Base-by-base conservation (phyloP, 2,888 invertebrate species). In the Lamproptera curius region DNA sequence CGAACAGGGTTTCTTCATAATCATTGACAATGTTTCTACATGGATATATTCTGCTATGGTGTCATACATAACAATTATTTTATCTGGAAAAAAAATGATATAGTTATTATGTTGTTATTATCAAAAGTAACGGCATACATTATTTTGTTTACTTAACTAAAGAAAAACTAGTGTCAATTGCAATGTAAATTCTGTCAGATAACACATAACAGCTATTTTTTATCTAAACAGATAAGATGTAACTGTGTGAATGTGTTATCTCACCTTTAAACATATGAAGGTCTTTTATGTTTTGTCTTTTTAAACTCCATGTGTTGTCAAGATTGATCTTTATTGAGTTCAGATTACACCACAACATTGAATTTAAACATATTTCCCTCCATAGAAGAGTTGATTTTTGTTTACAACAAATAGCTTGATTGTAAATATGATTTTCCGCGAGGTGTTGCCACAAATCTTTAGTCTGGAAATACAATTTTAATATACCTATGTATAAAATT, bases 251-350 rank as follows among this genome's bases (percentile, higher is more conserved):
- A n/a, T n/a, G 2, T 31, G 13, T 11, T 42, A 16, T 6, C 23
- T 55, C 64, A 78, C 78, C 72, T 58, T 56, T 65, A 51, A 66
- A 68, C 17, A 77, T 54, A 57, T 65, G 62, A 8, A 79, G 55
- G 28, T 52, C 60, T 33, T 42, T 57, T 16, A 70, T 52, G 38
- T 50, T 14, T 14, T 45, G 26, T 14, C 34, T 13, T 26, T 34
- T 15, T 36, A 57, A 52, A 13, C 17, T 15, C 38, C 57, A 53
- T 13, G 37, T 50, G 23, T 58, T 52, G 2, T 48, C 14, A 39
- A 48, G 42, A 14, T 50, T 35, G n/a, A 67, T 13, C 13, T 31
- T 31, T 11, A 31, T 31, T 31, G 31, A 11, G 31, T 9, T 9
- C 9, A 31, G 31, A 13, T 31, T 11, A 1, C n/a, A 11, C 79